A percentile compares a stretch with the other conserved stretches of the same genome.
Conservation (phyloP, 2,888 invertebrate species). For the Chelonus formosanus region DNA sequence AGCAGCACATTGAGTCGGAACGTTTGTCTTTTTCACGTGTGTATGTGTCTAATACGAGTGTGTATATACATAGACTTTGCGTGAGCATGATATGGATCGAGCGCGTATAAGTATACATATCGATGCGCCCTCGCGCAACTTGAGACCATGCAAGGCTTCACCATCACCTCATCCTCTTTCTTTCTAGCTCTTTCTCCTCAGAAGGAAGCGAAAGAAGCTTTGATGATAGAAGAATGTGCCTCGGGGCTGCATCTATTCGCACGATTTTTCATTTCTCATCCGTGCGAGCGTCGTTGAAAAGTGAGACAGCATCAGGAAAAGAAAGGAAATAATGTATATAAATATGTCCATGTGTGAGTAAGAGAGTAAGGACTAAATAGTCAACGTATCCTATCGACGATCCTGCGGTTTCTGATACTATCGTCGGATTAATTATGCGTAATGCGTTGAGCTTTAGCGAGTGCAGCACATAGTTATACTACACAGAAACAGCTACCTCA, state of each 20-base stretch:
- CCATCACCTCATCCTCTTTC: conserved; percentile 9
- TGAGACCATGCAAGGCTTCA: conserved; percentile 9
- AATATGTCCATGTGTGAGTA: conserved; percentile 1
- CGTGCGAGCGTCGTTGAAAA: neutral
- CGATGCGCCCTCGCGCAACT: conserved; percentile 10
- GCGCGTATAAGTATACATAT: conserved; percentile 8
- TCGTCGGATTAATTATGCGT: conserved; percentile 55
- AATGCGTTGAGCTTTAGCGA: conserved; percentile 45
- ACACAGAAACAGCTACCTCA: conserved; percentile 9
- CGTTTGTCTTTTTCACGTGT: conserved; percentile 39
- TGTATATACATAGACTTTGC: conserved; percentile 15
- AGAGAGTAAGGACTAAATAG: conserved; percentile 8
- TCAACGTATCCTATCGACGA: conserved; percentile 23
- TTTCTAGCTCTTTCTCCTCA: conserved; percentile 10
- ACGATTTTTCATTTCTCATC: conserved; percentile 21
- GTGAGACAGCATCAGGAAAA: neutral
- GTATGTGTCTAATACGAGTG: conserved; percentile 16
- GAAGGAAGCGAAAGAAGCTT: conserved; percentile 1
- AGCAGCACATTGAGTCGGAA: conserved; percentile 22
- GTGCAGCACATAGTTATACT: conserved; percentile 24
- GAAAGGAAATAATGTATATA: conserved; percentile 2
- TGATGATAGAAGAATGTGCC: conserved; percentile 24
- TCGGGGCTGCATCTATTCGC: conserved; percentile 24
- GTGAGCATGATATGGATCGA: conserved; percentile 25
- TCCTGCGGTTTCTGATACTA: conserved; percentile 35